Percentiles rank a stretch among this genome's conserved stretches.
Evolutionary conservation across 2,113 vertebrate genomes (phyloP).

Genomic region (Climacteris rufus): DNA sequence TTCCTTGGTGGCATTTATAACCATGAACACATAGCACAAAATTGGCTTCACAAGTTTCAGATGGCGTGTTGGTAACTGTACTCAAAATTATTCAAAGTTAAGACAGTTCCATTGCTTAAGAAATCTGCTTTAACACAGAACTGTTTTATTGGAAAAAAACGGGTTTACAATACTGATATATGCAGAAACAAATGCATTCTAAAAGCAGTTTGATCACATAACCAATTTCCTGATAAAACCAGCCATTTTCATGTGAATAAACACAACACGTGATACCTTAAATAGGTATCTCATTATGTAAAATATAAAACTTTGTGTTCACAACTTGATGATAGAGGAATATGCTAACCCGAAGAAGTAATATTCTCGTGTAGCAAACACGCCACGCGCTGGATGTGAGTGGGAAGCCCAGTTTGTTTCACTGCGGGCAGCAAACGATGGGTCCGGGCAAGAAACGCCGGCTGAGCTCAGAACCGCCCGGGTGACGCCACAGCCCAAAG

Average conservation of each 20-base stretch:
- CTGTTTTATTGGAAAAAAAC: background rate
- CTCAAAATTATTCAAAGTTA: background rate
- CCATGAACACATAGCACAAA: background rate
- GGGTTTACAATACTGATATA: background rate
- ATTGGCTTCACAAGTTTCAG: background rate
- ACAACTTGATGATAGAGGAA: background rate
- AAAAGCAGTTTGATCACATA: background rate
- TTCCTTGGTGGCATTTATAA: background rate
- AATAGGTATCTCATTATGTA: background rate
- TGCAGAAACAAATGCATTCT: background rate
- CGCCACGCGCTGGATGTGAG: accelerated
- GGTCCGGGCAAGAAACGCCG: background rate
- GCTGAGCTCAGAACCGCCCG: background rate
- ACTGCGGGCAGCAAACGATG: background rate
- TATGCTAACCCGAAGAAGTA: background rate
- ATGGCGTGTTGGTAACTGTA: background rate
- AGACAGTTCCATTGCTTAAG: background rate
- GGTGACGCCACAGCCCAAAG: background rate
- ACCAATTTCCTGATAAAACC: background rate
- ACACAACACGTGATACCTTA: too few relatives aligned
- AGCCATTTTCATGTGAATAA: background rate
- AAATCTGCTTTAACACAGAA: background rate
- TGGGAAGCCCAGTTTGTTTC: background rate
- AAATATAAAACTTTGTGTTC: background rate
- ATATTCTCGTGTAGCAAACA: too few relatives aligned